Evolutionary conservation across 2,888 invertebrate genomes (phyloP), one percentile per base, ranked within the genome.

Genomic region (Helicoverpa assulta): DNA sequence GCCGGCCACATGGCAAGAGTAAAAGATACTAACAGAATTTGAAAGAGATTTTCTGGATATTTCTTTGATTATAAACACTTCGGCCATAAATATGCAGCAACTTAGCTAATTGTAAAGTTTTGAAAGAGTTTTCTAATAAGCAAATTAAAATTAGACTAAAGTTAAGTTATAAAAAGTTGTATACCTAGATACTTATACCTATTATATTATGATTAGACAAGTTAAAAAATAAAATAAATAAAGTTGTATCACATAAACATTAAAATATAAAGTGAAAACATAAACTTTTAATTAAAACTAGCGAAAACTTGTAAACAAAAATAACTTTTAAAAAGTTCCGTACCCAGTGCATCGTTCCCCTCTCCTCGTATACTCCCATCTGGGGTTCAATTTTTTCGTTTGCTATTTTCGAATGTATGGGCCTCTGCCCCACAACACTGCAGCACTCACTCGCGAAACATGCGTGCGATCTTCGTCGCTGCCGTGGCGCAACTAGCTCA

Each of bases 291-390:
- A 55, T 6, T 21, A 18, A 51, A 56, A 68, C 16, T 3, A 47
- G 16, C 1, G n/a, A 63, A 62, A 61, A 18, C n/a, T 50, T 67
- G 18, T 6, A 0, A 18, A 66, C 66, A 33, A 40, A 54, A 52
- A 59, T 58, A 59, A 10, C 19, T 29, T 18, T 55, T 65, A 62
- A 64, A 60, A 53, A 55, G 29, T 60, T 43, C 47, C 97, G 97
- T 96, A 98, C 98, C 98, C 98, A 98, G 97, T 98, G 98, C 98
- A 98, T 98, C 97, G 97, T 97, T 97, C 97, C 97, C 96, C 97
- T 96, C 96, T 98, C 98, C 97, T 98, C 98, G 97, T 97, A 98
- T 96, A 98, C 98, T 98, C 98, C 98, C 98, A 98, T 98, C 98
- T 98, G 98, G 97, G 96, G 96, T 92, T 96, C 92, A 94, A 95